phyloP scores from a whole-genome alignment of 2,113 vertebrate genomes.

The Eubucco bourcierii region DNA sequence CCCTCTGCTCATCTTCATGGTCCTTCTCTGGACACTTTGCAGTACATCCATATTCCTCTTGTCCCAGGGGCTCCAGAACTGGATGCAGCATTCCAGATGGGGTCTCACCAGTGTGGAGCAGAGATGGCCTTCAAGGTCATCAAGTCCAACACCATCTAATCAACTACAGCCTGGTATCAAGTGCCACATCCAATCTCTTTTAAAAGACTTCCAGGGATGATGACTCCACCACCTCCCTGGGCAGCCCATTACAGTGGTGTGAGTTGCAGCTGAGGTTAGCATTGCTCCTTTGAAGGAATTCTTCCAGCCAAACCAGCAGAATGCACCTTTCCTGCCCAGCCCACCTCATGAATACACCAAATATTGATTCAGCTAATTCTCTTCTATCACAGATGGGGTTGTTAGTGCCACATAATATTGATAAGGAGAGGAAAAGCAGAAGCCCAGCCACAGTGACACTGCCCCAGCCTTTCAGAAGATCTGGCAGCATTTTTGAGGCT shows the following conservation, averaged over 20 bases:
- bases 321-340: neutral
- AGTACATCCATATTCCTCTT: too few relatives aligned
- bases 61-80: too few relatives aligned
- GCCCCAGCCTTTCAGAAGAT: neutral
- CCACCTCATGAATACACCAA: neutral
- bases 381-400: neutral
- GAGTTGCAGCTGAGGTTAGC: neutral
- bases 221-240: too few relatives aligned
- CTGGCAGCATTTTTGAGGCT: neutral
- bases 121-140: too few relatives aligned
- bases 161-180: too few relatives aligned
- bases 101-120: too few relatives aligned
- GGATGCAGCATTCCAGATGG: too few relatives aligned
- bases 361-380: neutral
- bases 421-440: neutral
- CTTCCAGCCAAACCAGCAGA: neutral
- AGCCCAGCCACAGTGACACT: neutral
- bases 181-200: too few relatives aligned
- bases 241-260: neutral
- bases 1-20: too few relatives aligned
- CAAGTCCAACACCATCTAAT: too few relatives aligned
- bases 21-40: too few relatives aligned
- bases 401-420: neutral
- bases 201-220: too few relatives aligned
- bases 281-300: accelerated